Evolutionary conservation across 2,888 invertebrate genomes (phyloP), one percentile per base, ranked within the genome.

Genomic region (Amiota minor): DNA sequence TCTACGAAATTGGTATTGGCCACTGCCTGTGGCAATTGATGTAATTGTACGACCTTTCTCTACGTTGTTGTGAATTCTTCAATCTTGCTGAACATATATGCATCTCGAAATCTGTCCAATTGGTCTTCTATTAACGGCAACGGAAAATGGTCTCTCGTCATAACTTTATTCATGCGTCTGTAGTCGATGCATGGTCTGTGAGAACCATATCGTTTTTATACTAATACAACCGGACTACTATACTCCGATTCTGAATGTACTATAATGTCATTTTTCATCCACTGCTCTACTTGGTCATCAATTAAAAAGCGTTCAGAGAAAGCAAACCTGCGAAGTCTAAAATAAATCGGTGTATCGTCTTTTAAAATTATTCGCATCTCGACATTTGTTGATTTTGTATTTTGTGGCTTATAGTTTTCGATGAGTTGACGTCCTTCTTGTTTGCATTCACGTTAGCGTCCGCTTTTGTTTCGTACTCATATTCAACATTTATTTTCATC

Each of bases 181-280:
- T 86, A 90, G 73, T 90, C 88, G 0, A 89, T 79, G 74, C 89
- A 89, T 1, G 59, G 20, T 23, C 61, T 35, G 20, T 71, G 47
- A 6, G n/a, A 45, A 23, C 71, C 61, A 49, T 61, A 61, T 2
- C 23, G 23, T 23, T 23, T 23, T 23, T 23, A 2, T 23, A 23
- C 23, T 23, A 23, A 23, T 23, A 23, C 3, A 3, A 23, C 23
- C 3, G 23, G 23, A 23, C 23, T 23, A 3, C 23, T 23, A 3
- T 23, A 23, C 23, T 23, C 23, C 23, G 23, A 23, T 23, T 23
- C 23, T 23, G 23, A 23, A 23, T 23, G 23, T 3, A 2, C 1
- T 23, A 23, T 23, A 23, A 23, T 23, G 23, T 23, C 23, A 23
- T 23, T 3, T 56, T 61, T 62, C n/a, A 73, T 47, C 73, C 73